These are phyloP conservation scores for Oreonectes daqikongensis DNA, from an alignment of 2,797 vertebrate species.

Conservation along the genomic window DNA sequence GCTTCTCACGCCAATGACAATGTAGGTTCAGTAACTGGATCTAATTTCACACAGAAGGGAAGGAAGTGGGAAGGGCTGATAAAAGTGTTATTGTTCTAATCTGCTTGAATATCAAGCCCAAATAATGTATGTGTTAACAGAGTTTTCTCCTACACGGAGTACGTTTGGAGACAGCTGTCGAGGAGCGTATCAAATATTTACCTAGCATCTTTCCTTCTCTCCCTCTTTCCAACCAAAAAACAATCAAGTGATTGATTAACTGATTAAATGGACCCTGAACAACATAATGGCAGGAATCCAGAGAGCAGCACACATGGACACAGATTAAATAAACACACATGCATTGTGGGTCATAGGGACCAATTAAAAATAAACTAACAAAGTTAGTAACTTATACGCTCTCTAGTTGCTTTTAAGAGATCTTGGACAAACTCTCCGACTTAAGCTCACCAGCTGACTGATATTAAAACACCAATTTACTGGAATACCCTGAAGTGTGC, in stretches of 20 bases:
- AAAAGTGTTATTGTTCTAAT: constrained; percentile 16
- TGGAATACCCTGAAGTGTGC: constrained; percentile 22
- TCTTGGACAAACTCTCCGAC: constrained; percentile 46
- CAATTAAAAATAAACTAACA: constrained; percentile 16
- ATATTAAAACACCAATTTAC: constrained; percentile 48
- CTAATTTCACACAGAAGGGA: constrained; percentile 34
- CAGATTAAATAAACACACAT: constrained; percentile 19
- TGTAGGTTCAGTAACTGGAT: constrained; percentile 20
- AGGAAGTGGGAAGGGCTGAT: constrained; percentile 26
- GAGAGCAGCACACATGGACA: not conserved
- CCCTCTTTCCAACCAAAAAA: constrained; percentile 17
- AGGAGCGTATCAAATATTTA: constrained; percentile 41
- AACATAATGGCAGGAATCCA: constrained; percentile 32
- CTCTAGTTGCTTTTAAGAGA: constrained; percentile 55
- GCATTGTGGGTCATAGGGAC: not conserved
- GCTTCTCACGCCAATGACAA: constrained; percentile 29
- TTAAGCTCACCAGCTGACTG: constrained; percentile 39
- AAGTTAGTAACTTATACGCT: constrained; percentile 7
- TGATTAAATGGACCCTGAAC: constrained; percentile 35
- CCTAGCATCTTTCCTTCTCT: constrained; percentile 1
- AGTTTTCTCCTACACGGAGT: not conserved
- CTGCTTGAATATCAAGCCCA: constrained; percentile 1
- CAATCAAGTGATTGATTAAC: constrained; percentile 28
- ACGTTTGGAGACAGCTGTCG: constrained; percentile 27
- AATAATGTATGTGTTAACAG: constrained; percentile 6